Conservation (phyloP, 2,797 vertebrate species). For the Anguilla obscura region DNA sequence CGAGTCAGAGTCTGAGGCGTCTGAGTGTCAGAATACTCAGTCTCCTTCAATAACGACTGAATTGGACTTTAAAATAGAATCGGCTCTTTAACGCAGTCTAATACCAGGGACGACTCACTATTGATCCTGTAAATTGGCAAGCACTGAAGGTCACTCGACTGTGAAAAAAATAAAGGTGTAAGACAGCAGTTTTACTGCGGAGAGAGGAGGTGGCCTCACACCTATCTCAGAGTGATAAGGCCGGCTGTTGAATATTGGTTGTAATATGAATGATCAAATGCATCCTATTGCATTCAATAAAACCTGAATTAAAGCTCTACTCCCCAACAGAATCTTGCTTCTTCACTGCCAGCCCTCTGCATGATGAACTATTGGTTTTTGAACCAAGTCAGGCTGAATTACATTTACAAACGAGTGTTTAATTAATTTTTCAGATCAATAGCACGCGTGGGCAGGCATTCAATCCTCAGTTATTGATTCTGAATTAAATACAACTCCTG, state of each 20-base stretch:
- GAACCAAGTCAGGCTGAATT: constrained; percentile 36
- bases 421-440: constrained; percentile 37
- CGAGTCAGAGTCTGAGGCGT: neutral
- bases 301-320: neutral
- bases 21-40: constrained; percentile 29
- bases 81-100: constrained; percentile 47
- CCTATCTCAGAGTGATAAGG: constrained; percentile 3
- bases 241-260: neutral
- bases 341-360: constrained; percentile 26
- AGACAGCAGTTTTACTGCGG: constrained; percentile 34
- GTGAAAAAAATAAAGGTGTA: constrained; percentile 37
- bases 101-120: constrained; percentile 46
- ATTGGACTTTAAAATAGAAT: constrained; percentile 57
- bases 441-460: constrained; percentile 37
- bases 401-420: constrained; percentile 28
- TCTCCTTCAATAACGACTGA: constrained; percentile 45
- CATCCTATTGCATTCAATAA: neutral
- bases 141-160: constrained; percentile 50
- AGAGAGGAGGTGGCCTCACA: constrained; percentile 22
- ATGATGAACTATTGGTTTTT: constrained; percentile 48
- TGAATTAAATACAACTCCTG: constrained; percentile 7
- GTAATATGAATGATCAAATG: constrained; percentile 13
- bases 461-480: constrained; percentile 37
- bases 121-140: constrained; percentile 56
- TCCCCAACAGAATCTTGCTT: neutral